Percentiles rank a stretch among this genome's conserved stretches.
phyloP scores from a whole-genome alignment of 1,140 invertebrate genomes.

The Drosophila tropicalis region DNA sequence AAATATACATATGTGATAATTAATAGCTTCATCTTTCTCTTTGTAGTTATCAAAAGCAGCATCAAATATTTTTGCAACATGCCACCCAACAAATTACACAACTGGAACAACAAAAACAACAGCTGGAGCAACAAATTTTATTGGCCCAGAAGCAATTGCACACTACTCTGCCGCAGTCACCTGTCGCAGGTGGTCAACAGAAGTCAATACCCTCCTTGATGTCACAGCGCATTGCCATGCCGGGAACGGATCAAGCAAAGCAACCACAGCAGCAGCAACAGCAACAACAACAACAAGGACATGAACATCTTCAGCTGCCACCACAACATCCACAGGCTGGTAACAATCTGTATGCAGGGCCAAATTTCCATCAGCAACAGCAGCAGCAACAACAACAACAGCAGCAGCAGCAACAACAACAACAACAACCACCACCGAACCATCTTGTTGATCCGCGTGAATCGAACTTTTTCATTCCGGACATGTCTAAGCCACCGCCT shows the following conservation, averaged over 20 bases:
- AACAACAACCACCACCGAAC: slow-evolving; percentile 38
- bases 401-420: slow-evolving; percentile 22
- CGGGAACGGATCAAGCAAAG: slow-evolving; percentile 54
- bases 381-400: slow-evolving; percentile 33
- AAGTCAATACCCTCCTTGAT: slow-evolving; percentile 68
- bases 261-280: slow-evolving; percentile 45
- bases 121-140: slow-evolving; percentile 87
- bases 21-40: slow-evolving; percentile 18
- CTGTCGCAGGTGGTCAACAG: slow-evolving; percentile 32
- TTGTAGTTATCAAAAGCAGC: slow-evolving; percentile 92
- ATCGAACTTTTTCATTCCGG: slow-evolving; percentile 87
- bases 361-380: slow-evolving; percentile 58
- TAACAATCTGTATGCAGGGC: slow-evolving; percentile 53
- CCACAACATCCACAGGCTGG: slow-evolving; percentile 41
- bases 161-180: slow-evolving; percentile 32
- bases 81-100: slow-evolving; percentile 94
- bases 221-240: slow-evolving; percentile 62
- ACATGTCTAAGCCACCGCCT: slow-evolving; percentile 93
- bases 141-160: slow-evolving; percentile 65
- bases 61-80: slow-evolving; percentile 97
- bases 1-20: no score
- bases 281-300: slow-evolving; percentile 43
- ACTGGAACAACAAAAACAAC: slow-evolving; percentile 91
- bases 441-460: slow-evolving; percentile 68
- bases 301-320: slow-evolving; percentile 45